A percentile compares a stretch with the other conserved stretches of the same genome.
Evolutionary conservation across 2,113 vertebrate genomes (phyloP).

Genomic region (Dromas ardeola): DNA sequence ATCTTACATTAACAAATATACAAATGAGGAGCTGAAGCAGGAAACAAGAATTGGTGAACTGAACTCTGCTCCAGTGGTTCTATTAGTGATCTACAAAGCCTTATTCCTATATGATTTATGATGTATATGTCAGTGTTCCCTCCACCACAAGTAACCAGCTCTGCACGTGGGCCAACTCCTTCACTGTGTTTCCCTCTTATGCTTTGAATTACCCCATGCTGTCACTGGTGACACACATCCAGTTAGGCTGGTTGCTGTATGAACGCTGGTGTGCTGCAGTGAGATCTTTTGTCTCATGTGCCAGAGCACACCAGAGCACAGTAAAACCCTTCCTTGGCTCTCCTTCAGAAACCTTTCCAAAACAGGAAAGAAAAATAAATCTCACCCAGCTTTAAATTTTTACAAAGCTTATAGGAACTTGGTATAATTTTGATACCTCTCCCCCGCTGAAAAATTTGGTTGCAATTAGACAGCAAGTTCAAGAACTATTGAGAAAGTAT

Average conservation of each 20-base stretch:
- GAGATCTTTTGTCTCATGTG: neutral
- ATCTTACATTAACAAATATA: neutral
- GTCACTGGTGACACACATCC: neutral
- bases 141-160: neutral
- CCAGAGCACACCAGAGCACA: neutral
- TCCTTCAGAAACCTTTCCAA: neutral
- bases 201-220: neutral
- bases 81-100: neutral
- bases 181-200: neutral
- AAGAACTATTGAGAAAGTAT: neutral
- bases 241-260: neutral
- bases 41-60: neutral
- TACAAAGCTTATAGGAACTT: neutral
- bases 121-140: neutral
- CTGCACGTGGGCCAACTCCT: neutral
- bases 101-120: neutral
- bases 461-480: neutral
- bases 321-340: neutral
- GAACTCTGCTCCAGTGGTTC: neutral
- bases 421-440: neutral
- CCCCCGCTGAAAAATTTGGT: neutral
- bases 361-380: neutral
- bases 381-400: neutral
- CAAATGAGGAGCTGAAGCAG: neutral
- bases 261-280: accelerated